Percentiles rank a stretch among this genome's conserved stretches.
These are phyloP conservation scores for Phragmatobia fuliginosa DNA, from an alignment of 2,888 invertebrate species.

Conservation along the genomic window DNA sequence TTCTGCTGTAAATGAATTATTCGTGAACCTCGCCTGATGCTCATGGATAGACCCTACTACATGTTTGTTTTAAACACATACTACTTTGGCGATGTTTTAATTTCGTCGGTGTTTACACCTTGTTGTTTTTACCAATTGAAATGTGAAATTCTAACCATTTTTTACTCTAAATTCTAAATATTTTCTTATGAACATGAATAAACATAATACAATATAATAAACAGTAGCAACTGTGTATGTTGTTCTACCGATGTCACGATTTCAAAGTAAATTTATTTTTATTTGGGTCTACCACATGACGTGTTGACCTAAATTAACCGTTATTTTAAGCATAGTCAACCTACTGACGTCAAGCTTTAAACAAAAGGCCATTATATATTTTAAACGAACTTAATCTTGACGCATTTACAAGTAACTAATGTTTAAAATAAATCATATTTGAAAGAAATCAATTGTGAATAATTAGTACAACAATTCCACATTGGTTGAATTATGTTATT, in stretches of 20 bases:
- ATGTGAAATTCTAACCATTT: neutral
- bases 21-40: conserved; percentile 41
- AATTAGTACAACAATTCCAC: neutral
- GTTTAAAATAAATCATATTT: neutral
- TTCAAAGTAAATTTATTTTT: conserved; percentile 9
- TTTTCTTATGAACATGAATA: neutral
- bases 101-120: neutral
- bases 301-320: conserved; percentile 22
- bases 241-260: neutral
- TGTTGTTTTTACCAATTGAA: neutral
- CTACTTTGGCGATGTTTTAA: neutral
- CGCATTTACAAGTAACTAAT: no score
- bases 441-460: neutral
- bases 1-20: conserved; percentile 60
- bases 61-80: conserved; percentile 13
- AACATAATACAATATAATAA: neutral
- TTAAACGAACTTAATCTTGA: neutral
- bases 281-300: conserved; percentile 22
- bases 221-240: neutral
- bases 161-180: neutral
- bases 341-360: conserved; percentile 11
- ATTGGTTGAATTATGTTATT: neutral
- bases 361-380: neutral
- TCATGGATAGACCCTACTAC: conserved; percentile 9
- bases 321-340: conserved; percentile 16